phyloP scores from a whole-genome alignment of 2,888 invertebrate species.

The Eilema caniola region DNA sequence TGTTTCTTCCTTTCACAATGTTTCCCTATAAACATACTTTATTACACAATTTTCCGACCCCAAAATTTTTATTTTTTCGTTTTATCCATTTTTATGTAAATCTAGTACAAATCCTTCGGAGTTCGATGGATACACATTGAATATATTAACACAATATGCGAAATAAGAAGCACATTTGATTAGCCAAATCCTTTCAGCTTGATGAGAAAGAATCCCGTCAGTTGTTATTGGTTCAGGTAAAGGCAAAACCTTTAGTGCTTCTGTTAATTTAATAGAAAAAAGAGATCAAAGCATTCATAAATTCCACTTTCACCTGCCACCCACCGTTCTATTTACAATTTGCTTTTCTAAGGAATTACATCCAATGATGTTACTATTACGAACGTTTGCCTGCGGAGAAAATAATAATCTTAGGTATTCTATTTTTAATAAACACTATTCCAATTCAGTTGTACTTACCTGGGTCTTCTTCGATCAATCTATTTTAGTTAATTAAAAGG shows the following conservation, averaged over 20 bases:
- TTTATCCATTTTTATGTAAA: constrained; percentile 26
- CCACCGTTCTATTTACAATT: not conserved
- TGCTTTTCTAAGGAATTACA: not conserved
- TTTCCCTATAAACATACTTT: not conserved
- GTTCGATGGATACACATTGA: constrained; percentile 26
- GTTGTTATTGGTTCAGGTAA: constrained; percentile 45
- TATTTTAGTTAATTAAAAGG: too few relatives aligned
- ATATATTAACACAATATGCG: constrained; percentile 30
- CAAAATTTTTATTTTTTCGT: not conserved
- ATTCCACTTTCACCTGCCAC: constrained; percentile 1
- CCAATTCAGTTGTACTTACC: not conserved
- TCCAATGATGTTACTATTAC: not conserved
- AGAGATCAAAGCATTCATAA: constrained; percentile 13
- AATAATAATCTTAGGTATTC: not conserved
- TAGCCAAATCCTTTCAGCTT: constrained; percentile 51
- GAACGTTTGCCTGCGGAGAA: not conserved
- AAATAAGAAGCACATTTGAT: constrained; percentile 23
- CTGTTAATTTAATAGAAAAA: constrained; percentile 26
- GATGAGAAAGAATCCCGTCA: constrained; percentile 47
- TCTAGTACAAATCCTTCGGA: constrained; percentile 25
- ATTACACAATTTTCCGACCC: not conserved
- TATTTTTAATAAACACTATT: not conserved
- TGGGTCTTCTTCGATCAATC: too few relatives aligned
- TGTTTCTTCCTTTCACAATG: not conserved
- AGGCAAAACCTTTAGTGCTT: constrained; percentile 5